Conservation (phyloP, 2,888 invertebrate species). For the Melanostoma mellinum region DNA sequence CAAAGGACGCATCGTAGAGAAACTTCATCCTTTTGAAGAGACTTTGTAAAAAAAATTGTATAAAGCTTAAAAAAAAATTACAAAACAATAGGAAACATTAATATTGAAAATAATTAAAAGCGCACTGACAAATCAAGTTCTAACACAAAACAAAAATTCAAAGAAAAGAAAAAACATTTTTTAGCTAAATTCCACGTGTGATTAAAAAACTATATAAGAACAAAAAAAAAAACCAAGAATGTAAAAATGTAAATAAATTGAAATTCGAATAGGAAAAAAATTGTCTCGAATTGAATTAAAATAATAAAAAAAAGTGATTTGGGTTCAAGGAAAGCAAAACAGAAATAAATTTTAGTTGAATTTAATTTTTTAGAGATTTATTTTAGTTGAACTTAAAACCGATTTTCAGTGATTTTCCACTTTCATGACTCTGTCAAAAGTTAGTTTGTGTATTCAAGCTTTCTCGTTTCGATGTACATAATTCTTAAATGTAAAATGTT, state of each 20-base stretch:
- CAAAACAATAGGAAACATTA: conserved; percentile 4
- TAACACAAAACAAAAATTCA: conserved; percentile 34
- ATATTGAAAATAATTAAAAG: conserved; percentile 31
- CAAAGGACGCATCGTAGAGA: no score
- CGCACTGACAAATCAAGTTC: conserved; percentile 71
- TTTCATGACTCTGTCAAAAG: no score
- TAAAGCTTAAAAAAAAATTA: conserved; percentile 23
- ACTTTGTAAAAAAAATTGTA: conserved; percentile 34
- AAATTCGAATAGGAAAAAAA: conserved; percentile 1
- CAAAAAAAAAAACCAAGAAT: conserved; percentile 1
- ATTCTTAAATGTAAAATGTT: conserved; percentile 44
- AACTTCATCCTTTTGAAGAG: neutral
- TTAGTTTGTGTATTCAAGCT: no score
- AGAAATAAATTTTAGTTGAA: no score
- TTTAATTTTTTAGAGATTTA: no score
- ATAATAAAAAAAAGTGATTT: no score
- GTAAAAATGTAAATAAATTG: conserved; percentile 21
- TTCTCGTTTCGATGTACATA: conserved; percentile 29
- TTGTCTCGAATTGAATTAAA: no score
- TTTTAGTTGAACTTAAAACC: no score
- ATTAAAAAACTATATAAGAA: conserved; percentile 8
- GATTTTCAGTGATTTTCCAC: no score
- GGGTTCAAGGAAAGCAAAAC: no score
- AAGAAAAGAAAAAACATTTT: conserved; percentile 14
- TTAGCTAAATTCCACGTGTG: conserved; percentile 36